These are phyloP conservation scores for Trichogramma dendrolimi DNA, from an alignment of 2,888 invertebrate genomes.

Conservation along the genomic window DNA sequence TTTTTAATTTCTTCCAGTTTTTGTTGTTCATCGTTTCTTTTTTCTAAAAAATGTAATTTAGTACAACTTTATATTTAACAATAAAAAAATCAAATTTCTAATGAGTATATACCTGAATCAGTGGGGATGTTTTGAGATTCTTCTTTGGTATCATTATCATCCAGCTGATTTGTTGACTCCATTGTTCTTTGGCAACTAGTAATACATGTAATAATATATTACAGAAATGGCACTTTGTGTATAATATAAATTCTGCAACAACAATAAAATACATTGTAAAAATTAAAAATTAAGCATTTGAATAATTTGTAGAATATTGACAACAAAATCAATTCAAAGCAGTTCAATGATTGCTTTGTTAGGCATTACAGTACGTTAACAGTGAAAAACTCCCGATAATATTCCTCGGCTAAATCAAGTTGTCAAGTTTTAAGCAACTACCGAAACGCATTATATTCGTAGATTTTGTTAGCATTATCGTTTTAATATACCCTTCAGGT, in stretches of 20 bases:
- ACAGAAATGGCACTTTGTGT: conserved; percentile 17
- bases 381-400: too few relatives aligned
- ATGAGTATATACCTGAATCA: conserved; percentile 9
- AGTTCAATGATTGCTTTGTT: too few relatives aligned
- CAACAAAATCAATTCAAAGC: too few relatives aligned
- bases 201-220: neutral
- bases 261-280: too few relatives aligned
- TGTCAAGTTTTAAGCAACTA: too few relatives aligned
- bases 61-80: neutral
- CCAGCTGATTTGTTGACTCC: conserved; percentile 12
- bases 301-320: too few relatives aligned
- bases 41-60: conserved; percentile 23
- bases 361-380: too few relatives aligned
- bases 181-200: conserved; percentile 11
- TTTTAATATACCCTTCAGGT: too few relatives aligned
- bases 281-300: neutral
- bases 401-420: too few relatives aligned
- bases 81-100: neutral
- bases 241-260: conserved; percentile 2
- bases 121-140: conserved; percentile 10
- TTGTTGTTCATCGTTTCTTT: conserved; percentile 35
- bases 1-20: conserved; percentile 58
- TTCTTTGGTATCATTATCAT: conserved; percentile 23
- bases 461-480: too few relatives aligned
- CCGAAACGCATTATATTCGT: too few relatives aligned